phyloP scores from a whole-genome alignment of 2,113 vertebrate genomes.

The Bungarus multicinctus region DNA sequence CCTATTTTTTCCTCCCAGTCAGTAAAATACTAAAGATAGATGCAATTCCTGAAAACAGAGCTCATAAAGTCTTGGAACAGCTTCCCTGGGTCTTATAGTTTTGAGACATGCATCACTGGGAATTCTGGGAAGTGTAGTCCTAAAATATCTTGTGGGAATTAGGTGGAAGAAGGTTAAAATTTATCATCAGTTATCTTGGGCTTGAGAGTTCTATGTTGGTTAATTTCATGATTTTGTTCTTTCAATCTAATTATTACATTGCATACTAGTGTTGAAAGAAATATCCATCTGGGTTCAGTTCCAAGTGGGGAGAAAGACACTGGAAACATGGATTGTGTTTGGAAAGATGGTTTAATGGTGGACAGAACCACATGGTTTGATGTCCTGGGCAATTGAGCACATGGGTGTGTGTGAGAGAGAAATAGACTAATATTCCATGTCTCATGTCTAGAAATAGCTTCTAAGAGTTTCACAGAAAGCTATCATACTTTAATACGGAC shows the following conservation, averaged over 20 bases:
- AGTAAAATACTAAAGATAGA: constrained; percentile 24
- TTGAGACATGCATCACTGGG: background rate
- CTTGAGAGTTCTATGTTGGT: accelerated
- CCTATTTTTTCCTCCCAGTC: background rate
- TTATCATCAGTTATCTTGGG: background rate
- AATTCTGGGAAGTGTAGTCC: background rate
- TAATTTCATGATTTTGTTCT: background rate
- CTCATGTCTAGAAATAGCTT: background rate
- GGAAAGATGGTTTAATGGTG: too few relatives aligned
- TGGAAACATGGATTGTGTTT: too few relatives aligned
- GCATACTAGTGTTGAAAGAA: background rate
- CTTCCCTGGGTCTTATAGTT: background rate
- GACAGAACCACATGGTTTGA: too few relatives aligned
- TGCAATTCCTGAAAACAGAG: background rate
- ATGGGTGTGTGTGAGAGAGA: too few relatives aligned
- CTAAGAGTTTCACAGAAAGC: background rate
- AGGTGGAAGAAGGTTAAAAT: background rate
- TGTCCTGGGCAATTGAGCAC: too few relatives aligned
- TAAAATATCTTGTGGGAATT: background rate
- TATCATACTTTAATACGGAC: background rate
- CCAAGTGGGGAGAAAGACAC: too few relatives aligned
- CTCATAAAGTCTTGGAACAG: constrained; percentile 20
- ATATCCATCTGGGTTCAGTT: too few relatives aligned
- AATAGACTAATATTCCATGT: too few relatives aligned
- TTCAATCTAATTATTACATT: background rate